Base-by-base conservation (phyloP, 2,797 vertebrate species). In the Telmatherina bonti region DNA sequence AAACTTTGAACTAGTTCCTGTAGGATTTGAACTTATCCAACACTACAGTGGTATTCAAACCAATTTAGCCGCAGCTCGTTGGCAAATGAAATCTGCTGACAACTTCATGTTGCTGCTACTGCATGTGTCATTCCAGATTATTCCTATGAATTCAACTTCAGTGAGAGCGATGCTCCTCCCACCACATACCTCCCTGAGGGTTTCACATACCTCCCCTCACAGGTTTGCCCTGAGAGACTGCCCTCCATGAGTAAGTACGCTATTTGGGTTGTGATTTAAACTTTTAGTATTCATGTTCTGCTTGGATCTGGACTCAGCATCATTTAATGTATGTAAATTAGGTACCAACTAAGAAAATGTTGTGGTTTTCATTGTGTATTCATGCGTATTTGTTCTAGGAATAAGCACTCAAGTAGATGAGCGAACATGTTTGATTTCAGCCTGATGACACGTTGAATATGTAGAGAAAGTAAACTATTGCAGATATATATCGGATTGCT, bases 161-260 rank as follows among this genome's bases (percentile, higher is more conserved):
- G 94, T 0, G 96, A 96, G 68, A 96, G 95, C 2, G 95, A 96
- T 71, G 90, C 93, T 51, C 95, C 96, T 78, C 93, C 96, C 81
- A 95, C 97, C 27, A 95, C 96, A 1, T 99, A 96, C 91, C 96
- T 99, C 81, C 97, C 97, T 0, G 95, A 95, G 85, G 95, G 94
- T 80, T 99, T 98, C 85, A 98, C 96, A 55, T 99, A 97, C 89
- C 95, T 96, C 66, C 93, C 96, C 47, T 95, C 95, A 60, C 94
- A 95, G 65, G 90, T 95, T 64, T 99, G 98, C 89, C 98, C 98
- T 0, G 95, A 98, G 86, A 96, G 92, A 76, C 94, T 99, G 87
- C 96, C 95, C 88, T 96, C 95, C 78, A 99, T 99, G 98, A 98
- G 97, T 99, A 84, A 91, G 91, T 89, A 47, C 5, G 52, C 12